Conservation (phyloP, 2,888 invertebrate species). For the Masnerella sp. region DNA sequence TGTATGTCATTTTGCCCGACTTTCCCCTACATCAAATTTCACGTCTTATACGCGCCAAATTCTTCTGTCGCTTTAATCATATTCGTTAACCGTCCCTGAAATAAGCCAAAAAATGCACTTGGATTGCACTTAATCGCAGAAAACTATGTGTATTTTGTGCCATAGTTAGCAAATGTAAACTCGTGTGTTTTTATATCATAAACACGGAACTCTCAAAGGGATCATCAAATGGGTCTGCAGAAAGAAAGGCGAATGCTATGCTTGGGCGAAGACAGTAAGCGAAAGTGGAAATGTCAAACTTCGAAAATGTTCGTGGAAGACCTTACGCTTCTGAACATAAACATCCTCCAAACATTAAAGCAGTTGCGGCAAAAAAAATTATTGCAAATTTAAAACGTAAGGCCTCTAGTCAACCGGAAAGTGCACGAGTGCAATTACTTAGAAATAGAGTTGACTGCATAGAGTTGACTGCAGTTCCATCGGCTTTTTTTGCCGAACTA, state of each 20-base stretch:
- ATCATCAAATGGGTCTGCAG: not conserved
- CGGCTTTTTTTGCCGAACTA: constrained; percentile 3
- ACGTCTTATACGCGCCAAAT: too few species aligned
- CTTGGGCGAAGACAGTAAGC: not conserved
- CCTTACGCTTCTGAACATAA: constrained; percentile 10
- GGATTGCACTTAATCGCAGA: too few species aligned
- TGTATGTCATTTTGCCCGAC: too few species aligned
- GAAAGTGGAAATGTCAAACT: constrained; percentile 7
- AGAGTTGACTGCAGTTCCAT: not conserved
- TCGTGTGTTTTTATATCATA: not conserved
- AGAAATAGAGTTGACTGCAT: not conserved
- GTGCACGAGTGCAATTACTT: constrained; percentile 2
- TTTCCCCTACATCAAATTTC: too few species aligned
- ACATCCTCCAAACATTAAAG: constrained; percentile 17
- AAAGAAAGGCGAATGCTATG: constrained; percentile 14
- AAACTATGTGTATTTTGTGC: too few species aligned
- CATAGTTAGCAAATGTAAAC: too few species aligned
- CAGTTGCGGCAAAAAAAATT: constrained; percentile 4
- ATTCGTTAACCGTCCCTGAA: too few species aligned
- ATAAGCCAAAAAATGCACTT: too few species aligned
- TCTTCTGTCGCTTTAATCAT: too few species aligned
- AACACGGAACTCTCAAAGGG: not conserved
- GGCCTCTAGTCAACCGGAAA: constrained; percentile 7
- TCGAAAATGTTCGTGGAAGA: constrained; percentile 2
- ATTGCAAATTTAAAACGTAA: constrained; percentile 8